Percentiles rank a stretch among this genome's conserved stretches.
Evolutionary conservation across 64 coral and sea anemone species (phyloP).

Genomic region (Montipora efflorescens): DNA sequence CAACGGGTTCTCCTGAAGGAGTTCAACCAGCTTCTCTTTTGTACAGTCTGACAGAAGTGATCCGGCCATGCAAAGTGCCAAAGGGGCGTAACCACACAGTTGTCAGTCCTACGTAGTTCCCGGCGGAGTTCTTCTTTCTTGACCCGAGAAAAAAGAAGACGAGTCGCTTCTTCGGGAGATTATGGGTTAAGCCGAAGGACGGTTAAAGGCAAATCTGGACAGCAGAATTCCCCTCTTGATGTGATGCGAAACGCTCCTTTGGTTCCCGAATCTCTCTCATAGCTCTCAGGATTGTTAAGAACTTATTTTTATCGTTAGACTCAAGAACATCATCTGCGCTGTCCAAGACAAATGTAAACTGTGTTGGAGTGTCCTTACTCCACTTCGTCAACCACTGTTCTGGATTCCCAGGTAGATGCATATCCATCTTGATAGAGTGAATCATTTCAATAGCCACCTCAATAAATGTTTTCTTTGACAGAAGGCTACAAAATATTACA

Average conservation of each 20-base stretch:
- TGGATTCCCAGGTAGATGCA: neutral
- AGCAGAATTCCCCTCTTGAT: no score
- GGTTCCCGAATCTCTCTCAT: neutral
- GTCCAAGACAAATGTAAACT: no score
- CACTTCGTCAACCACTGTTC: constrained; percentile 30
- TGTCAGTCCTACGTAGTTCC: no score
- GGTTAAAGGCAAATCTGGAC: no score
- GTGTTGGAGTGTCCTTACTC: neutral
- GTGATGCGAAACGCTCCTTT: neutral
- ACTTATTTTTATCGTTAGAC: neutral
- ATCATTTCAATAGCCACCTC: constrained; percentile 25
- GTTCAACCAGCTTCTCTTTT: no score
- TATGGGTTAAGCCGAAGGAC: no score
- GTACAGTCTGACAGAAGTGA: no score
- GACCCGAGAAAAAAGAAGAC: neutral
- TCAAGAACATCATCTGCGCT: neutral
- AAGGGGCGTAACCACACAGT: no score
- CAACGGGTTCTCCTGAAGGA: no score
- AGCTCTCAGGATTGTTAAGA: neutral
- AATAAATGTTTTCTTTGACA: constrained; percentile 1
- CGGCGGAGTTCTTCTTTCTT: no score
- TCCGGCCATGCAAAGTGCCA: no score
- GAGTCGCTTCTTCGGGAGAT: no score
- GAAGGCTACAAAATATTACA: constrained; percentile 28
- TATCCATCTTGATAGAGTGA: neutral